Percentiles rank a stretch among this genome's conserved stretches.
Evolutionary conservation across 2,113 vertebrate species (phyloP).

Genomic region (Stegostoma tigrinum): DNA sequence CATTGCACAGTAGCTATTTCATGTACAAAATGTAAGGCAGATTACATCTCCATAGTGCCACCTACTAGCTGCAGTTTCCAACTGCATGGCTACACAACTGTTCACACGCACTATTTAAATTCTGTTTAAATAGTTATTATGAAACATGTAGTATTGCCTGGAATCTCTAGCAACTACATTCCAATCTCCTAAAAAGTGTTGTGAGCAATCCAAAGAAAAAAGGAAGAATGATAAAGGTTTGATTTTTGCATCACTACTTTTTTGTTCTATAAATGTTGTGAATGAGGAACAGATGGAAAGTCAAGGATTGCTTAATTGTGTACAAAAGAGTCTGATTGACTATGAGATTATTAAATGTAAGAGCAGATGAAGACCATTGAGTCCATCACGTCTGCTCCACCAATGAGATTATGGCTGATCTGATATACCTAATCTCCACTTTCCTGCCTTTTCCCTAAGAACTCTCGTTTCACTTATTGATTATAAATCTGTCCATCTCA

Average conservation of each 20-base stretch:
- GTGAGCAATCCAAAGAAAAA: background rate
- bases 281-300: background rate
- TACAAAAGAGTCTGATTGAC: background rate
- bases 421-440: no score
- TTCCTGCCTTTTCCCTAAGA: no score
- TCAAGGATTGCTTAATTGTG: background rate
- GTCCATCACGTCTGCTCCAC: no score
- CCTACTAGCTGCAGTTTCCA: background rate
- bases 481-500: no score
- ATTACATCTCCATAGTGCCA: slow-evolving; percentile 9
- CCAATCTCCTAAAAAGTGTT: background rate
- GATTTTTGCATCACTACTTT: background rate
- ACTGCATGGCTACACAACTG: background rate
- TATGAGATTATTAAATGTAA: background rate
- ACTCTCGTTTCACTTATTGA: no score
- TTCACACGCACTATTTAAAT: background rate
- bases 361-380: no score
- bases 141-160: background rate
- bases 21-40: background rate
- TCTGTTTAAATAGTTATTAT: background rate
- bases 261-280: background rate
- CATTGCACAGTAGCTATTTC: background rate
- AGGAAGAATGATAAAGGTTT: background rate
- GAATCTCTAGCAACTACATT: background rate
- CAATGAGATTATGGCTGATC: no score